A percentile compares a stretch with the other conserved stretches of the same genome.
Conservation (phyloP, 2,797 vertebrate genomes). For the Coendou prehensilis region DNA sequence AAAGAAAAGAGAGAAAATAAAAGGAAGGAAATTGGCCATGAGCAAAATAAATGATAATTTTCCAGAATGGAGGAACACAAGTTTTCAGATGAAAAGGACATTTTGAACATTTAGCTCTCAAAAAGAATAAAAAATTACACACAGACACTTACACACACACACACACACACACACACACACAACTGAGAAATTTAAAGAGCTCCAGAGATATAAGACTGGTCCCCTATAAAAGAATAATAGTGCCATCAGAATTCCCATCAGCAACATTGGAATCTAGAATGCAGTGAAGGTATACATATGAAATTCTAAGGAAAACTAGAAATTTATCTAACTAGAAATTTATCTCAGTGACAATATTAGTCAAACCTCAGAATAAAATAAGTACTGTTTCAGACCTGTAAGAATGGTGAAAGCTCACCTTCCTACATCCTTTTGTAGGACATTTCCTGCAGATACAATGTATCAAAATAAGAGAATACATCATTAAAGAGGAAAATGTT, state of each 20-base stretch:
- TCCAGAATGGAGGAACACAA: not conserved
- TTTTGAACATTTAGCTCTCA: not conserved
- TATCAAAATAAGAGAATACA: conserved; percentile 44
- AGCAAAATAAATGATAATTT: conserved; percentile 7
- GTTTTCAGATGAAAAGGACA: not conserved
- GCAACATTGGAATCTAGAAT: not conserved
- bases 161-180: not conserved
- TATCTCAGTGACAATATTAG: conserved; percentile 17
- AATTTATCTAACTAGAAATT: not conserved
- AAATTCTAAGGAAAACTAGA: not conserved
- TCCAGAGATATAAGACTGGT: not conserved
- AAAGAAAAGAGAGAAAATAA: not conserved
- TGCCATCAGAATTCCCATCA: not conserved
- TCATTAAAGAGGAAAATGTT: not conserved
- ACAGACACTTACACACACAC: not conserved
- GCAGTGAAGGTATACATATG: not conserved
- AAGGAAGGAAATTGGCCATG: not conserved
- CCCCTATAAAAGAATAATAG: not conserved
- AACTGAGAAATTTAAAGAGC: conserved; percentile 35
- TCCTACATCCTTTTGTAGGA: not conserved
- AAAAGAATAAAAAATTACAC: not conserved
- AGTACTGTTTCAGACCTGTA: not conserved
- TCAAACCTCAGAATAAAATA: conserved; percentile 21
- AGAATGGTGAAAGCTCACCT: not conserved
- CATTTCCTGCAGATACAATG: not conserved